Evolutionary conservation across 2,888 invertebrate species (phyloP).

Genomic region (Acrobasis repandana): DNA sequence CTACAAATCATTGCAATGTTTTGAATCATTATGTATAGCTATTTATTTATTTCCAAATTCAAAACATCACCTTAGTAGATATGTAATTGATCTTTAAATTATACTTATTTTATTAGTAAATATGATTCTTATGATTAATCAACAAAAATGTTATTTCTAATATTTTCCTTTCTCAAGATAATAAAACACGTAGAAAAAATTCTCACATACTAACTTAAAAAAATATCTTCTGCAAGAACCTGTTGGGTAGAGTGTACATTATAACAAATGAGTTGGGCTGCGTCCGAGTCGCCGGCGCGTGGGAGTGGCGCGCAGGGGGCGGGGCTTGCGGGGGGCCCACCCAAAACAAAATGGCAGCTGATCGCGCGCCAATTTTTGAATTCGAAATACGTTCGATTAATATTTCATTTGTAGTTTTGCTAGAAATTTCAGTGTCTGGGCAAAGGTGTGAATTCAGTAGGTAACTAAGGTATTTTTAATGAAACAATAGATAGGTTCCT

Average conservation of each 20-base stretch:
- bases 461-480: not conserved
- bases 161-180: too few species aligned
- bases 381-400: slow-evolving; percentile 42
- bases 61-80: too few species aligned
- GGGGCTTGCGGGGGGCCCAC: slow-evolving; percentile 79
- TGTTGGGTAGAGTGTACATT: slow-evolving; percentile 68
- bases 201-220: slow-evolving; percentile 4
- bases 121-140: too few species aligned
- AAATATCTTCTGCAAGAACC: slow-evolving; percentile 44
- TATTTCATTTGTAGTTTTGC: slow-evolving; percentile 4
- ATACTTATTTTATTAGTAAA: too few species aligned
- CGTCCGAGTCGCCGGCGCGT: slow-evolving; percentile 74
- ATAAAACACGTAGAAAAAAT: not conserved
- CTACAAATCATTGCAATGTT: too few species aligned
- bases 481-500: not conserved
- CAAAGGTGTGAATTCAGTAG: not conserved
- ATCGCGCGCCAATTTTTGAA: slow-evolving; percentile 83
- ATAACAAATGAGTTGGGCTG: slow-evolving; percentile 81
- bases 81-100: too few species aligned
- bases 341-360: slow-evolving; percentile 84
- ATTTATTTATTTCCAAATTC: too few species aligned
- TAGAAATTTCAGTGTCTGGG: not conserved
- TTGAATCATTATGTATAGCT: too few species aligned
- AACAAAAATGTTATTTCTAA: too few species aligned
- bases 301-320: slow-evolving; percentile 79